Evolutionary conservation across 2,113 vertebrate species (phyloP).

Genomic region (Hippocampus guttulatus): DNA sequence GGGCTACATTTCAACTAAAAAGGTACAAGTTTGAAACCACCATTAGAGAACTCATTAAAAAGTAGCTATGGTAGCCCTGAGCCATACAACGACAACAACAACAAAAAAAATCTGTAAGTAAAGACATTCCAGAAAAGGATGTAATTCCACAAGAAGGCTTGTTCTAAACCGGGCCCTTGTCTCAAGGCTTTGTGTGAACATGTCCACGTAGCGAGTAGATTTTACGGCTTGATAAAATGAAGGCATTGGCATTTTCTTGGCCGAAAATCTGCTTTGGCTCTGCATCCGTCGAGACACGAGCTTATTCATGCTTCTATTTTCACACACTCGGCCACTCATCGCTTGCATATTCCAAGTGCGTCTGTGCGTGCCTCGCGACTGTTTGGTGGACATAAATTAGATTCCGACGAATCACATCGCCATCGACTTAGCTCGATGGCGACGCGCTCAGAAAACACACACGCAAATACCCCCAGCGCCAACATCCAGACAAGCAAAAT

Average conservation of each 20-base stretch:
- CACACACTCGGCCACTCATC: conserved; percentile 24
- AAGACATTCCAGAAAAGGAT: not conserved
- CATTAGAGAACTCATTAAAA: too few relatives aligned
- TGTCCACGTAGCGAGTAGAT: conserved; percentile 10
- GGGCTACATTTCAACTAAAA: too few relatives aligned
- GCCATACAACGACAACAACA: too few relatives aligned
- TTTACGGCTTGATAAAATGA: conserved; percentile 38
- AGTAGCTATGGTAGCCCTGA: too few relatives aligned
- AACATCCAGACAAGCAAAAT: not conserved
- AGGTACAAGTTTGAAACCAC: too few relatives aligned
- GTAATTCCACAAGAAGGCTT: not conserved
- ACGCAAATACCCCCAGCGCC: not conserved
- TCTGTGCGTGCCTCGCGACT: not conserved
- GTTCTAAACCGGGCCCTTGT: not conserved
- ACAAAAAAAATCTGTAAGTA: too few relatives aligned
- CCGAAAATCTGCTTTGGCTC: conserved; percentile 46
- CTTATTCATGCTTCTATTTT: conserved; percentile 18
- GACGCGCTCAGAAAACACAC: not conserved
- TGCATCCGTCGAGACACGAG: conserved; percentile 43
- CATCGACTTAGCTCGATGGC: conserved; percentile 7
- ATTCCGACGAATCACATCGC: conserved; percentile 20
- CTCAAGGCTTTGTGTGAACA: not conserved
- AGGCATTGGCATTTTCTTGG: conserved; percentile 42
- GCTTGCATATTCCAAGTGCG: conserved; percentile 3
- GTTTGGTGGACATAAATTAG: conserved; percentile 20